Base-by-base conservation (phyloP, 2,797 vertebrate species). In the Mus spretus region DNA sequence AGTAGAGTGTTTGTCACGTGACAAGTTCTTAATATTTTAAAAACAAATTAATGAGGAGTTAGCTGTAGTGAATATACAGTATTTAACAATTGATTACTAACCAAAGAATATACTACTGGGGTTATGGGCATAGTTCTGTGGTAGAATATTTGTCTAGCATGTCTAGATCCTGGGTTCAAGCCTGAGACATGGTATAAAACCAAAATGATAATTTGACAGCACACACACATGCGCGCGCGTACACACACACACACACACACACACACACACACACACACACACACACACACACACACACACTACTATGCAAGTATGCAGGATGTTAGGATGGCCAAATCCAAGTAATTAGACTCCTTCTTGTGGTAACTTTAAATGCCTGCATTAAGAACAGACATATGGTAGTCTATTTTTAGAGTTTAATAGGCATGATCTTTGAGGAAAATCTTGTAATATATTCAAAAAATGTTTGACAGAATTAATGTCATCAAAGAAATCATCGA, bases 391-490 rank as follows among this genome's bases (percentile, higher is more conserved):
- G 17, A 59, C 14, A 85, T 34, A 77, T 34, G 40, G 19, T 74
- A 34, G 57, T 2, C 31, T 91, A 31, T 67, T 67, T 91, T 80
- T 28, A 72, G 26, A 13, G 17, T 85, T 24, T 20, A 90, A 17
- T 6, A 84, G 44, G 1, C 15, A 88, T 89, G 22, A 67, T 59
- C 47, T 67, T 95, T 70, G 47, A 93, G 81, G 70, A 15, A 85
- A 80, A 31, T 80, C 26, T 4, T 90, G 19, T 63, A 93, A 55
- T 50, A 70, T 40, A 8, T 79, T 92, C 26, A 92, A 93, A 47
- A 94, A 88, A 74, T n/a, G 26, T 70, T 95, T 93, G 90, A 74
- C 19, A 82, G 22, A 14, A 80, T 79, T 31, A 87, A 79, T 95
- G 82, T 96, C 26, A 79, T 31, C 63, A 91, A n/a, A 89, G 14